Percentiles rank a stretch among this genome's conserved stretches.
These are phyloP conservation scores for Caenorhabditis japonica DNA, from an alignment of 2,888 invertebrate genomes.

Conservation along the genomic window DNA sequence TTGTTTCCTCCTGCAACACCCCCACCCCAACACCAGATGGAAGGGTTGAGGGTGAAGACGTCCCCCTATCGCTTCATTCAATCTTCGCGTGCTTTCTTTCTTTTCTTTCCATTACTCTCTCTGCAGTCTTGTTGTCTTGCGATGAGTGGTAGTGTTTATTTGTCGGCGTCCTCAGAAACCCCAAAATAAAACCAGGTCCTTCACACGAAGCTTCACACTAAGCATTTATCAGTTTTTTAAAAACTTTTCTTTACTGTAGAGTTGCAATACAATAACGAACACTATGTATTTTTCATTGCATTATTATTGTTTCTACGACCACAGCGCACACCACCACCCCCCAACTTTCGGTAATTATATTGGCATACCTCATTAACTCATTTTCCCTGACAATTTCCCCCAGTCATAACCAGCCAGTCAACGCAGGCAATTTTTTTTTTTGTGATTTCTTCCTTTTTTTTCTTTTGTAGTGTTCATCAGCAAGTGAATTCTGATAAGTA, in stretches of 20 bases:
- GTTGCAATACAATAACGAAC: too few relatives aligned
- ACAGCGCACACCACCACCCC: constrained; percentile 16
- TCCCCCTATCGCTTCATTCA: constrained; percentile 51
- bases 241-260: too few relatives aligned
- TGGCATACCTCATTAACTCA: constrained; percentile 39
- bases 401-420: too few relatives aligned
- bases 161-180: constrained; percentile 4
- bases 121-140: constrained; percentile 29
- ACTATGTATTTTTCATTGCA: too few relatives aligned
- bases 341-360: constrained; percentile 51
- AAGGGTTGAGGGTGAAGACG: constrained; percentile 17
- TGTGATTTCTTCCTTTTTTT: constrained; percentile 1
- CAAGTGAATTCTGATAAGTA: background rate
- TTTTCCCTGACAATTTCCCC: constrained; percentile 1
- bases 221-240: too few relatives aligned
- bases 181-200: too few relatives aligned
- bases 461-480: background rate
- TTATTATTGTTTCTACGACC: background rate
- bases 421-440: too few relatives aligned
- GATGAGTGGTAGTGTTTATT: constrained; percentile 21
- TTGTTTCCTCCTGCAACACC: constrained; percentile 44
- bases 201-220: too few relatives aligned
- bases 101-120: constrained; percentile 43
- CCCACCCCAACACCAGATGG: constrained; percentile 39
- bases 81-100: constrained; percentile 46